Conservation (phyloP, 2,888 invertebrate genomes). For the Bombylius discolor region DNA sequence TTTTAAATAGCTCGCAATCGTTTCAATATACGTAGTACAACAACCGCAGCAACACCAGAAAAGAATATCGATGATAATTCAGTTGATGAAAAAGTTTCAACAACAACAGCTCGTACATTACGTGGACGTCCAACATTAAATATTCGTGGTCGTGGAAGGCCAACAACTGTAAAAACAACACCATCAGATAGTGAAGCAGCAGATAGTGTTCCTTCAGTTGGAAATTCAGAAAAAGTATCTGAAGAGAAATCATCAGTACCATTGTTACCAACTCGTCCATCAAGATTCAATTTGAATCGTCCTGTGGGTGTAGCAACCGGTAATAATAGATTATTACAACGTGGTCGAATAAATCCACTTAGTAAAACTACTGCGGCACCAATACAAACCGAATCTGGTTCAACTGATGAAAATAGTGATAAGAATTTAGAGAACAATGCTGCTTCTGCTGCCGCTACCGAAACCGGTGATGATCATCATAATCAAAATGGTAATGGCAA, state of each 20-base stretch:
- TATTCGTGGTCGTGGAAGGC: slow-evolving; percentile 30
- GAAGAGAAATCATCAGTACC: slow-evolving; percentile 21
- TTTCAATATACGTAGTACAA: slow-evolving; percentile 32
- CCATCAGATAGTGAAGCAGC: slow-evolving; percentile 15
- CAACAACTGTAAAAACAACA: slow-evolving; percentile 21
- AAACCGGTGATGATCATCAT: slow-evolving; percentile 9
- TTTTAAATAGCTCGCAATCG: slow-evolving; percentile 31
- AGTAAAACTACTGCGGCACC: slow-evolving; percentile 19
- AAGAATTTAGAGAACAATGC: slow-evolving; percentile 20
- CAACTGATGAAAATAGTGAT: slow-evolving; percentile 27
- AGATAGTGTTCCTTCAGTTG: background rate
- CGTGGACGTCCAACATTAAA: slow-evolving; percentile 29
- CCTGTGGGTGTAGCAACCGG: slow-evolving; percentile 16
- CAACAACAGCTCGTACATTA: slow-evolving; percentile 24
- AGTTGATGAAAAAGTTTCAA: slow-evolving; percentile 21
- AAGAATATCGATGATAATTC: slow-evolving; percentile 19
- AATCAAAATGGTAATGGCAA: slow-evolving; percentile 2
- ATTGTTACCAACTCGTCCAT: slow-evolving; percentile 23
- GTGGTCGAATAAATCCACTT: slow-evolving; percentile 23
- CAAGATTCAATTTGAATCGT: slow-evolving; percentile 32
- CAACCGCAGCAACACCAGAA: slow-evolving; percentile 25
- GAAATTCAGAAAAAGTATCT: slow-evolving; percentile 14
- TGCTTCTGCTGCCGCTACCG: slow-evolving; percentile 2
- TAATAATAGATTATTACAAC: slow-evolving; percentile 28
- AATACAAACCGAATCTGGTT: slow-evolving; percentile 20